Evolutionary conservation across 2,888 invertebrate species (phyloP).

Genomic region (Lithosia quadra): DNA sequence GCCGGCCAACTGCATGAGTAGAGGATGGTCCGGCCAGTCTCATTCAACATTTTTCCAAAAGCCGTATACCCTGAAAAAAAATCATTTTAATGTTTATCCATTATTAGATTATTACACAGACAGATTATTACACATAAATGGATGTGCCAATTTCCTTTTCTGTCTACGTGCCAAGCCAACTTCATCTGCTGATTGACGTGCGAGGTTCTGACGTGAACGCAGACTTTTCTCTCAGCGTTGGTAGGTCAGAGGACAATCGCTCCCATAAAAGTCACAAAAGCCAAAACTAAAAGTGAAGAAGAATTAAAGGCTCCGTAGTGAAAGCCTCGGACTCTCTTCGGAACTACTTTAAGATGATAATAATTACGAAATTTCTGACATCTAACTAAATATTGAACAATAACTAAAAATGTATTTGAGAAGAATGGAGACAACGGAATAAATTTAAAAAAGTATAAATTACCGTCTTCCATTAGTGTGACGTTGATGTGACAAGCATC

Average conservation of each 20-base stretch:
- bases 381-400: neutral
- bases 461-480: constrained; percentile 85
- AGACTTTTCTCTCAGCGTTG: neutral
- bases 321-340: neutral
- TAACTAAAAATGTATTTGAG: neutral
- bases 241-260: neutral
- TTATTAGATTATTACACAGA: too few relatives aligned
- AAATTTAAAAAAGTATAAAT: neutral
- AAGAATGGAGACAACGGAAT: neutral
- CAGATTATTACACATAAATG: too few relatives aligned
- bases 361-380: neutral
- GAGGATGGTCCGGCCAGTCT: constrained; percentile 91
- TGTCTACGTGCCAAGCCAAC: too few relatives aligned
- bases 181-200: too few relatives aligned
- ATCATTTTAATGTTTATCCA: too few relatives aligned
- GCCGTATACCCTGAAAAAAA: constrained; percentile 89
- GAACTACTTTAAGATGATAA: neutral
- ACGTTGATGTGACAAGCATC: constrained; percentile 92
- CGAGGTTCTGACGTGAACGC: too few relatives aligned
- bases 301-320: too few relatives aligned
- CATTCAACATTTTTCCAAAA: constrained; percentile 90
- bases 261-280: neutral
- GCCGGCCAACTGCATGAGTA: constrained; percentile 96
- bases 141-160: too few relatives aligned
- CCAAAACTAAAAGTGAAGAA: too few relatives aligned